Evolutionary conservation across 2,797 vertebrate species (phyloP).

Genomic region (Eulemur coronatus): DNA sequence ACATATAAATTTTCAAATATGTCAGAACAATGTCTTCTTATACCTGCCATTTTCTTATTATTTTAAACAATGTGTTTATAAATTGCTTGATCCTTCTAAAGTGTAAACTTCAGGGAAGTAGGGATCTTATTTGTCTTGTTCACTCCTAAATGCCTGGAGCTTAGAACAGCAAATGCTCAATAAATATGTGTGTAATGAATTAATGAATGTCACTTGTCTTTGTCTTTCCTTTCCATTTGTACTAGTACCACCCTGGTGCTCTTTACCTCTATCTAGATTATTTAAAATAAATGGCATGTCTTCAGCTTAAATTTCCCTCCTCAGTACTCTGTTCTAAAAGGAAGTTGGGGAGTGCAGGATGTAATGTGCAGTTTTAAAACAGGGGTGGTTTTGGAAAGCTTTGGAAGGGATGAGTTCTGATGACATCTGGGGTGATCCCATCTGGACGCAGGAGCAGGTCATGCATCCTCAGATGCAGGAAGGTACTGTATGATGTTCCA

Average conservation of each 20-base stretch:
- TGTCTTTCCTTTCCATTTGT: neutral
- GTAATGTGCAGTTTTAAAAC: neutral
- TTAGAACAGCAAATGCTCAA: neutral
- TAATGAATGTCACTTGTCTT: neutral
- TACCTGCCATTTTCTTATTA: neutral
- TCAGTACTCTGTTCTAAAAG: neutral
- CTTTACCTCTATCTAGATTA: neutral
- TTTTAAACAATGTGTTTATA: neutral
- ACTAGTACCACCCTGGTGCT: no score
- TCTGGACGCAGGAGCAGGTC: neutral
- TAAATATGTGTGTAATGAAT: neutral
- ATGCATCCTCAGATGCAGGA: neutral
- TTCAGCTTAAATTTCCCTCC: neutral
- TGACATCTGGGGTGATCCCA: neutral
- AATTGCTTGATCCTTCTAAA: neutral
- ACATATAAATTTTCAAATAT: neutral
- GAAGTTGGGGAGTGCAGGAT: neutral
- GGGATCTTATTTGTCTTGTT: neutral
- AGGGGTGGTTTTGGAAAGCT: neutral
- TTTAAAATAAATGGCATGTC: neutral
- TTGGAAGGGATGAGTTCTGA: neutral
- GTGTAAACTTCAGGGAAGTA: neutral
- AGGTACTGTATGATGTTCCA: neutral
- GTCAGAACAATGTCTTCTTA: neutral
- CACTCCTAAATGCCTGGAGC: neutral